Percentiles rank a stretch among this genome's conserved stretches.
phyloP scores from a whole-genome alignment of 2,113 vertebrate species.

The Phasianus colchicus region DNA sequence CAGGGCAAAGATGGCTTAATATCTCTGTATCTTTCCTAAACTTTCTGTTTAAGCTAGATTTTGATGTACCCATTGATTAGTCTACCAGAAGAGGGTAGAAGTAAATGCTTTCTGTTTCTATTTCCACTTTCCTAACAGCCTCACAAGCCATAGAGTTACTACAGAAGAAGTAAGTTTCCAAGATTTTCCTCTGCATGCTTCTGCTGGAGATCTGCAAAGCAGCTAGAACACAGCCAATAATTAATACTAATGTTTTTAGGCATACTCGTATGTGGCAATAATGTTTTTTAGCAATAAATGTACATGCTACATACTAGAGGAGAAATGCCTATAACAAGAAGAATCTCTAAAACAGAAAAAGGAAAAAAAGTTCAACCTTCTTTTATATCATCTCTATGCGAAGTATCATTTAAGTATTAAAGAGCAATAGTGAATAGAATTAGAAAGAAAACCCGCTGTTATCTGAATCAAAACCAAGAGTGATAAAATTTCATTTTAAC shows the following conservation, averaged over 20 bases:
- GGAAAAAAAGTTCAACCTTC: not conserved
- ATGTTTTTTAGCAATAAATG: not conserved
- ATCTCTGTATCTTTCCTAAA: not conserved
- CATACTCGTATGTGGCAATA: not conserved
- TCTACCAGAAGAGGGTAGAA: not conserved
- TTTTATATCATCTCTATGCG: not conserved
- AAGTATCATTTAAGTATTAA: not conserved
- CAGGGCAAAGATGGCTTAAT: not conserved
- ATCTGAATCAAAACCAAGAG: conserved; percentile 40
- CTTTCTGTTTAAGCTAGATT: not conserved
- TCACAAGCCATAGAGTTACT: not conserved
- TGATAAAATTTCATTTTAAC: conserved; percentile 51
- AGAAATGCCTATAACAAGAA: not conserved
- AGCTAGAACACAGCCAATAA: not conserved
- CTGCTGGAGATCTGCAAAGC: not conserved
- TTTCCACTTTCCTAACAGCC: not conserved
- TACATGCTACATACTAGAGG: not conserved
- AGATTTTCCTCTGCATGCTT: not conserved
- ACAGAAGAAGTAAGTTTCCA: not conserved
- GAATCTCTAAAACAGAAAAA: not conserved
- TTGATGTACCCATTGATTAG: not conserved
- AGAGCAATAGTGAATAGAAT: conserved; percentile 16
- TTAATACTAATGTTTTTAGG: not conserved
- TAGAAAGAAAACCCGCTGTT: conserved; percentile 57
- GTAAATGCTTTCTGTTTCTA: not conserved